These are phyloP conservation scores for Bettongia penicillata DNA, from an alignment of 2,113 vertebrate species.

Conservation along the genomic window DNA sequence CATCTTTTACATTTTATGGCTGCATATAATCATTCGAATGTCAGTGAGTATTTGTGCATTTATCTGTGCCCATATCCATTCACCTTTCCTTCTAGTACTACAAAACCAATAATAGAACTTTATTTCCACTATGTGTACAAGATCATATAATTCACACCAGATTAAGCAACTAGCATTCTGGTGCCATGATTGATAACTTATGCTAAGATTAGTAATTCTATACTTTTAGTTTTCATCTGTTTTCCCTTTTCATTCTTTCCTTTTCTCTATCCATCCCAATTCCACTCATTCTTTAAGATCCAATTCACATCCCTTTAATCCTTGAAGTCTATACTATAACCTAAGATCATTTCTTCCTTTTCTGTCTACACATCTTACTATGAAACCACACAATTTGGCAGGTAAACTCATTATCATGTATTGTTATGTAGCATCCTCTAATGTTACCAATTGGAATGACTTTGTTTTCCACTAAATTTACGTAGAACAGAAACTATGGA, in stretches of 20 bases:
- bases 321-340: background rate
- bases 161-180: background rate
- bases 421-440: background rate
- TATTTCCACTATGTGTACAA: background rate
- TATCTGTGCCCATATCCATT: background rate
- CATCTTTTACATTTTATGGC: background rate
- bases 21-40: background rate
- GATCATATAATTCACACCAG: background rate
- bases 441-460: background rate
- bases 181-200: background rate
- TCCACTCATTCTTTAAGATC: background rate
- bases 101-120: background rate
- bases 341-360: background rate
- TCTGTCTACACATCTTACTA: background rate
- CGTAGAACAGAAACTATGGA: background rate
- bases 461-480: background rate
- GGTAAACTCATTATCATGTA: background rate
- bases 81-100: background rate
- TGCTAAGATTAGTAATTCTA: background rate
- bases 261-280: background rate
- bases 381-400: background rate
- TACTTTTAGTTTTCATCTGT: background rate
- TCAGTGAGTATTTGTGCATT: background rate
- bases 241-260: background rate
- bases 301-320: background rate